These are phyloP conservation scores for Spizaetus ornatus DNA, from an alignment of 2,113 vertebrate genomes.

Conservation along the genomic window DNA sequence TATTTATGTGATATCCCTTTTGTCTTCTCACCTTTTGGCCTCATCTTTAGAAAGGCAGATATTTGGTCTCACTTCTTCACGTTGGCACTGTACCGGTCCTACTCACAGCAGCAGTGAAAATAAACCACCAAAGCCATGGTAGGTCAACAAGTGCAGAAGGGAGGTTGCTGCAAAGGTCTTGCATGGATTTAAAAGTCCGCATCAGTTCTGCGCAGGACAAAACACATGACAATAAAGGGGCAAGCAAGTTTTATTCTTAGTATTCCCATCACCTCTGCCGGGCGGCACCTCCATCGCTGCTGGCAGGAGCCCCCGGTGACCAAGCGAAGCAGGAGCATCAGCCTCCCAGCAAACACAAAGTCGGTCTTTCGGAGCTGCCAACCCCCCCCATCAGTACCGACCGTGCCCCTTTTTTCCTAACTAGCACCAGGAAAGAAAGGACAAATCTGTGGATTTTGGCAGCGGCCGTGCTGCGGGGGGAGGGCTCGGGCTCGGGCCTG, in stretches of 20 bases:
- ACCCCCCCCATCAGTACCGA: neutral
- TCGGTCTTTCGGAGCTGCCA: rapidly evolving
- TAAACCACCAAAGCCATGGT: neutral
- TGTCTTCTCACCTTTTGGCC: neutral
- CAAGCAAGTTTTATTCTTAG: neutral
- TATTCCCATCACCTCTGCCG: neutral
- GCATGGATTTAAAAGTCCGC: neutral
- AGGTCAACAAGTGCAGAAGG: neutral
- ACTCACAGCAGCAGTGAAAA: neutral
- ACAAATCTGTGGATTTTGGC: neutral
- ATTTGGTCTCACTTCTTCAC: neutral
- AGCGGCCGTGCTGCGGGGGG: rapidly evolving
- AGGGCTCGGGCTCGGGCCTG: neutral
- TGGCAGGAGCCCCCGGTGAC: rapidly evolving
- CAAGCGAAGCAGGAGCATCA: rapidly evolving
- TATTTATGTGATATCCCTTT: neutral
- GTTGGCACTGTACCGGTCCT: rapidly evolving
- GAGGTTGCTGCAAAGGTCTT: neutral
- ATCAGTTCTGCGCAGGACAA: neutral
- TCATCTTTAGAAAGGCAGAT: neutral
- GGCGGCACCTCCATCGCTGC: neutral
- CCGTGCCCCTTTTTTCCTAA: neutral
- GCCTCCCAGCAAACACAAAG: neutral
- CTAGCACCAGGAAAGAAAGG: neutral
- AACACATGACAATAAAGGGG: neutral